These are phyloP conservation scores for Coregonus sp. DNA, from an alignment of 2,797 vertebrate genomes.

Conservation along the genomic window DNA sequence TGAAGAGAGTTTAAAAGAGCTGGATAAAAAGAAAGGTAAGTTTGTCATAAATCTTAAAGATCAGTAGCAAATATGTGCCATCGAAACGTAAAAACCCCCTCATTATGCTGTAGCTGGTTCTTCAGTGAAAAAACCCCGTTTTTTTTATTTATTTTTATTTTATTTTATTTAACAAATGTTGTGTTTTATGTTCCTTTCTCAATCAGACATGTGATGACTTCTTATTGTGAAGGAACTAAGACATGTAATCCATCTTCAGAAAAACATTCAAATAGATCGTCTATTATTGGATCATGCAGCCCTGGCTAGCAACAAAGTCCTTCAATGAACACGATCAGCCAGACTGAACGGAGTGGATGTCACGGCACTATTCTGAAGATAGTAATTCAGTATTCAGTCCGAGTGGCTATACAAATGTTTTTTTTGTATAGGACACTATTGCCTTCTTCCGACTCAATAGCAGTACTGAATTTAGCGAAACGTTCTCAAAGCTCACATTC, in stretches of 20 bases:
- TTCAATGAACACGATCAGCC: constrained; percentile 2
- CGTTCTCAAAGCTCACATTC: neutral
- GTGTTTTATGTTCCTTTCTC: constrained; percentile 9
- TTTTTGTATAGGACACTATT: neutral
- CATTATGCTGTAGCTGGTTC: constrained; percentile 6
- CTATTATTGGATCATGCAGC: neutral
- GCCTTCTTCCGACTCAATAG: neutral
- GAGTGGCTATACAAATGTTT: neutral
- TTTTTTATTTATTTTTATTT: too few relatives aligned
- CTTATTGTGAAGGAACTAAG: constrained; percentile 17
- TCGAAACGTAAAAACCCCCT: constrained; percentile 11
- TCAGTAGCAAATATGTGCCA: constrained; percentile 72
- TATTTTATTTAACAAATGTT: neutral
- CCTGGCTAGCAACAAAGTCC: neutral
- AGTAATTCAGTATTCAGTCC: neutral
- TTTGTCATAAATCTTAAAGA: constrained; percentile 60
- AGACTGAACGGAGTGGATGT: neutral
- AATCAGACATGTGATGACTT: constrained; percentile 14
- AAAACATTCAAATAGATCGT: constrained; percentile 32
- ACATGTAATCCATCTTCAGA: constrained; percentile 11
- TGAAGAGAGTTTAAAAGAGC: constrained; percentile 70
- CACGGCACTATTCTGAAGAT: neutral
- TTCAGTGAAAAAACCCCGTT: constrained; percentile 10
- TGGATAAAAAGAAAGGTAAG: constrained; percentile 57
- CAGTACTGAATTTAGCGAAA: neutral